These are phyloP conservation scores for Drosophila leontia DNA, from an alignment of 1,140 invertebrate genomes.

Conservation along the genomic window DNA sequence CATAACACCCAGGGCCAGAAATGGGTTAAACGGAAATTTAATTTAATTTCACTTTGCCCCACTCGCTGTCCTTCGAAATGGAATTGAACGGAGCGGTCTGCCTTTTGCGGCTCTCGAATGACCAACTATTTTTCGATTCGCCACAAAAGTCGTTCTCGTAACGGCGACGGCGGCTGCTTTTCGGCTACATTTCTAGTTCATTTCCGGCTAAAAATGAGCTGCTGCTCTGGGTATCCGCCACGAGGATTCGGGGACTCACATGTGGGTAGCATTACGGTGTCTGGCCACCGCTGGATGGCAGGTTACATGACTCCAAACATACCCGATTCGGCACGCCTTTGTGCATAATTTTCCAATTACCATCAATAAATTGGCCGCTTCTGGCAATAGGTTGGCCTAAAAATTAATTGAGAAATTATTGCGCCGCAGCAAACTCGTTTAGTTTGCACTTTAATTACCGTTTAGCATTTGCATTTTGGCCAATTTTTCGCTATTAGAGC, in stretches of 20 bases:
- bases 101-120: constrained; percentile 15
- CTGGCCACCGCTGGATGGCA: background rate
- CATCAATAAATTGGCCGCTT: constrained; percentile 60
- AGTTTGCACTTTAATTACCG: constrained; percentile 71
- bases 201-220: constrained; percentile 81
- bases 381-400: constrained; percentile 26
- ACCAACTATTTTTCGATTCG: constrained; percentile 75
- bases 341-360: constrained; percentile 80
- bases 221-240: constrained; percentile 46
- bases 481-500: constrained; percentile 42
- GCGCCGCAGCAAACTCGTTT: constrained; percentile 51
- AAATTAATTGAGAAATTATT: constrained; percentile 80
- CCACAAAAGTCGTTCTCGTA: constrained; percentile 64
- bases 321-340: constrained; percentile 52
- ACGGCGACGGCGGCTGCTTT: constrained; percentile 48
- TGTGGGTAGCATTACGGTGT: constrained; percentile 41
- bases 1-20: background rate
- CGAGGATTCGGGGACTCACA: constrained; percentile 35
- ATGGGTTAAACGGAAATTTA: constrained; percentile 76
- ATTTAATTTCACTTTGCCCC: constrained; percentile 65
- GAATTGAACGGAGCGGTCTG: constrained; percentile 14
- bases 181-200: constrained; percentile 77
- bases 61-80: background rate
- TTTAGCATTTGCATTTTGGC: constrained; percentile 62
- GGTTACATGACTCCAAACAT: constrained; percentile 9